Evolutionary conservation across 1,140 invertebrate genomes (phyloP), one percentile per base, ranked within the genome.

Genomic region (Lutraria rhynchaena): DNA sequence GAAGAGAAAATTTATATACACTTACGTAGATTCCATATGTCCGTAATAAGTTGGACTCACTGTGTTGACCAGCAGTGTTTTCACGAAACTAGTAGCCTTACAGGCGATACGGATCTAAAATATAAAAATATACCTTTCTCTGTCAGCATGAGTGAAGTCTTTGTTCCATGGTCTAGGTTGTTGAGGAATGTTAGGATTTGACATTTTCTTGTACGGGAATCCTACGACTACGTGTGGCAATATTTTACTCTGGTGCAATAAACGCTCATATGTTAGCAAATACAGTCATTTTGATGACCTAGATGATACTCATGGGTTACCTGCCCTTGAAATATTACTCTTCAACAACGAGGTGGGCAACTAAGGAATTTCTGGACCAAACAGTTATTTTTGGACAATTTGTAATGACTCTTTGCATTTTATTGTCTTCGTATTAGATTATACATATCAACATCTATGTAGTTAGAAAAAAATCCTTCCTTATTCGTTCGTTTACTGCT

Each of bases 91-190:
- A n/a, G 19, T 53, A 24, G 51, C 44, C 44, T 46, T 46, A 53
- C 7, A 53, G 9, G 46, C 31, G 17, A 9, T 0, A 11, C 41
- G 7, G 29, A 7, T 29, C 1, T 11, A 1, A 44, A 33, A 74
- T 24, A 65, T 44, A 55, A 77, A 65, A 46, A 57, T 35, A 55
- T 80, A 91, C 90, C 90, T 89, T 85, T 92, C 91, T 76, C 89
- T 81, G 67, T 91, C 90, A 3, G 86, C 83, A 80, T 90, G 85
- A 49, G 82, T 88, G 81, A 90, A 91, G 63, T 86, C 83, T 17
- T 87, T 89, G 80, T 90, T 87, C 87, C 89, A 92, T 0, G 91
- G 85, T 31, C 90, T 76, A 9, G 91, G 89, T 46, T 77, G 76
- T 57, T 83, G 80, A 29, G 73, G 69, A 31, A 83, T 73, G 74